Evolutionary conservation across 1,140 invertebrate genomes (phyloP).

Genomic region (Zaprionus gabonicus): DNA sequence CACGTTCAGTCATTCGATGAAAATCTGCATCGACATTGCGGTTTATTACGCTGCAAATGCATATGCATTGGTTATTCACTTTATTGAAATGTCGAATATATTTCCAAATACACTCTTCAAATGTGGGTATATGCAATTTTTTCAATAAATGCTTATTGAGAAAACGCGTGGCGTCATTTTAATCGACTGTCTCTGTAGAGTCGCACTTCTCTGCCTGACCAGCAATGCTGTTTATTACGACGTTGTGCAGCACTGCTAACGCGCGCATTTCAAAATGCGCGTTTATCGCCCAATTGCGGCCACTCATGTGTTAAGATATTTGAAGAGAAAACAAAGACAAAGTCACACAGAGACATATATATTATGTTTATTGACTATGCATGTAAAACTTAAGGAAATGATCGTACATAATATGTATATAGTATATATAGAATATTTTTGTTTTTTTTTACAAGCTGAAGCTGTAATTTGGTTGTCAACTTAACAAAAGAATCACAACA

Average conservation of each 20-base stretch:
- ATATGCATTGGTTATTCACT: slow-evolving; percentile 3
- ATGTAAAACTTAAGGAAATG: slow-evolving; percentile 46
- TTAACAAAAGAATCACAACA: slow-evolving; percentile 69
- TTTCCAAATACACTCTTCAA: not conserved
- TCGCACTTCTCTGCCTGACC: slow-evolving; percentile 39
- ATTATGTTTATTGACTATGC: slow-evolving; percentile 48
- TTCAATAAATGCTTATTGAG: not conserved
- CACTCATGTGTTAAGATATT: too few species aligned
- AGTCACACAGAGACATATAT: slow-evolving; percentile 46
- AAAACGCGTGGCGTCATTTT: slow-evolving; percentile 27
- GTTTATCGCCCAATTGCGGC: not conserved
- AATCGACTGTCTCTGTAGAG: slow-evolving; percentile 30
- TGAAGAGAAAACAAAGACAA: not conserved
- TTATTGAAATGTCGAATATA: not conserved
- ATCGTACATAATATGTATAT: slow-evolving; percentile 30
- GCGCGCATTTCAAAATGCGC: slow-evolving; percentile 53
- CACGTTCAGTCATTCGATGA: slow-evolving; percentile 53
- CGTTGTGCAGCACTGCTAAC: slow-evolving; percentile 47
- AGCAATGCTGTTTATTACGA: not conserved
- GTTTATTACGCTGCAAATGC: not conserved
- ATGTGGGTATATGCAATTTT: not conserved
- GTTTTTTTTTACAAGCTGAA: slow-evolving; percentile 43
- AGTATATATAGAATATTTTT: slow-evolving; percentile 13
- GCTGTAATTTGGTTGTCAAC: slow-evolving; percentile 51
- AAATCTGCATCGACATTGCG: not conserved